phyloP scores from a whole-genome alignment of 2,113 vertebrate species.

The Uropsilus gracilis region DNA sequence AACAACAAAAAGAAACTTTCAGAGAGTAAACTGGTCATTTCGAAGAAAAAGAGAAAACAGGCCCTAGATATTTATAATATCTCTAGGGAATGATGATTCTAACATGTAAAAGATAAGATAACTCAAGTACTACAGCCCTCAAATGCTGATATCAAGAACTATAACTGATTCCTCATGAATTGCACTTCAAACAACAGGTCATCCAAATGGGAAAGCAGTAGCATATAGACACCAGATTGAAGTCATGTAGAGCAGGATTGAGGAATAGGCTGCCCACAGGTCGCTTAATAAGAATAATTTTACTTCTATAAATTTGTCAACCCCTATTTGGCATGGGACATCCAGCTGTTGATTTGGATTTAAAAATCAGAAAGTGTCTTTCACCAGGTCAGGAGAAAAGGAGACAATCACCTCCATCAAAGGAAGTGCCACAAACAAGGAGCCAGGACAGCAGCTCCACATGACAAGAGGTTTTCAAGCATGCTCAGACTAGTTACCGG shows the following conservation, averaged over 20 bases:
- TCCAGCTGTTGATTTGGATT: not conserved
- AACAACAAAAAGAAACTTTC: slow-evolving; percentile 21
- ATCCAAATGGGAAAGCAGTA: not conserved
- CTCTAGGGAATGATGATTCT: too few species aligned
- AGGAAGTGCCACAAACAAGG: too few species aligned
- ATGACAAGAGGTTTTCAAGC: too few species aligned
- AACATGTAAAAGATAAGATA: not conserved
- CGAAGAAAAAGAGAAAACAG: not conserved
- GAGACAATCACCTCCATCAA: too few species aligned
- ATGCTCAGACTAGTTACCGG: too few species aligned
- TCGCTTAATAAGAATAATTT: not conserved
- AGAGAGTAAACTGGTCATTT: not conserved
- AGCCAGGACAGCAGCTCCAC: too few species aligned
- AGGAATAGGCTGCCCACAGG: not conserved
- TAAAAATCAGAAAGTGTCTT: not conserved
- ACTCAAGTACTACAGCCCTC: not conserved
- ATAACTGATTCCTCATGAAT: not conserved
- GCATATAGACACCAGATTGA: not conserved
- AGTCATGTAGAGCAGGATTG: not conserved
- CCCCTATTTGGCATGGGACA: not conserved
- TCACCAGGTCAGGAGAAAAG: too few species aligned
- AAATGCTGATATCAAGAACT: not conserved
- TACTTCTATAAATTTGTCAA: not conserved
- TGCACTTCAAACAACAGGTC: not conserved
- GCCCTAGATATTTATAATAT: not conserved